These are phyloP conservation scores for Litoditis marina DNA, from an alignment of 2,888 invertebrate species.

Conservation along the genomic window DNA sequence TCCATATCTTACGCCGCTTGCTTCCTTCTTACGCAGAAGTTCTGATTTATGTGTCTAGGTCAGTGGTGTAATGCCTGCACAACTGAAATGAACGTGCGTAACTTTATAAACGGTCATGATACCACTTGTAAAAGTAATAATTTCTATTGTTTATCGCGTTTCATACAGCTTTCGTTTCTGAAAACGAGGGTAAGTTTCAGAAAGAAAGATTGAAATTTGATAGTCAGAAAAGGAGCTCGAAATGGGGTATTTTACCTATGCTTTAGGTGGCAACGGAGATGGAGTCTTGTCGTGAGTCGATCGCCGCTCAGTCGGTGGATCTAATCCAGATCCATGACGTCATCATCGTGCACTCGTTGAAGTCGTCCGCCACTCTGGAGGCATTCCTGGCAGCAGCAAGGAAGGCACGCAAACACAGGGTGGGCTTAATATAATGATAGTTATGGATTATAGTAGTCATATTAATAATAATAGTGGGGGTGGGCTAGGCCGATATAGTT, in stretches of 20 bases:
- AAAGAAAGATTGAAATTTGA: no score
- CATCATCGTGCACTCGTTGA: slow-evolving; percentile 40
- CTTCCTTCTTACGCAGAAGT: no score
- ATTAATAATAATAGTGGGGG: no score
- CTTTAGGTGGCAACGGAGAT: slow-evolving; percentile 43
- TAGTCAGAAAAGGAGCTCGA: no score
- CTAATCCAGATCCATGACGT: slow-evolving; percentile 41
- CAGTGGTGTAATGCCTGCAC: no score
- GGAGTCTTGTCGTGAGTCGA: slow-evolving; percentile 37
- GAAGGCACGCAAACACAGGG: slow-evolving; percentile 12
- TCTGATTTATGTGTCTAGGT: no score
- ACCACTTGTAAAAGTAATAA: background rate
- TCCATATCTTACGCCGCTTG: no score
- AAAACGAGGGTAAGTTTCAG: no score
- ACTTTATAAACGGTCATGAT: background rate
- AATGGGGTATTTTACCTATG: no score
- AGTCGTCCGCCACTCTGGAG: slow-evolving; percentile 37
- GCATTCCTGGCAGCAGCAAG: slow-evolving; percentile 23
- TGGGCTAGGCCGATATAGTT: no score
- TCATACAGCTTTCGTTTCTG: background rate
- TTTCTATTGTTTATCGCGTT: background rate
- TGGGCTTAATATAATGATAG: background rate
- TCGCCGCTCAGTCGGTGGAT: slow-evolving; percentile 40
- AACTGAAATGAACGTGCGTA: no score
- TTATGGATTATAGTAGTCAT: background rate